Base-by-base conservation (phyloP, 2,113 vertebrate species). In the Mionectes macconnelli region DNA sequence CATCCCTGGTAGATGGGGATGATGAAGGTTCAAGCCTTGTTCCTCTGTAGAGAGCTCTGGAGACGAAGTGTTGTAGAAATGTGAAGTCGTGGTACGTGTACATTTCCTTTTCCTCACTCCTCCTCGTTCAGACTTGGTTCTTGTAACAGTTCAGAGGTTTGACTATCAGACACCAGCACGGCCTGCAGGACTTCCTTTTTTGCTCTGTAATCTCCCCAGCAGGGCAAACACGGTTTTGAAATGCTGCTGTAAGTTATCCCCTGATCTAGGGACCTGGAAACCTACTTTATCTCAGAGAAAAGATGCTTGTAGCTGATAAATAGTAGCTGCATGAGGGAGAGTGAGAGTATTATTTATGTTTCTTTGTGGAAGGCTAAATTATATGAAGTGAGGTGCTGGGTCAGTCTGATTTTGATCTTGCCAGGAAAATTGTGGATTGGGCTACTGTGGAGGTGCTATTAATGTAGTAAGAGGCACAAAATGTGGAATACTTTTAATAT, bases 41-140 rank as follows among this genome's bases (percentile, higher is more conserved):
- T 87, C 72, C 37, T 87, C 59, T 66, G 44, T 7, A 56, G n/a
- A 56, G 63, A 14, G 15, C 59, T 52, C 17, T n/a, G 63, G 63
- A 95, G 44, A 91, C 45, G 40, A 97, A 87, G 56, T 33, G 22
- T 77, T 93, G 42, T 35, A 7, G 31, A 68, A 90, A n/a, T 53
- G 66, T 4, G 1, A 45, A 87, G 68, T 57, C 1, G 10, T 64
- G 56, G 35, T 94, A 49, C 60, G 56, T 42, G 30, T 72, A 69
- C 11, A 27, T 89, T 95, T 78, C 74, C 93, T 96, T 97, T 90
- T 91, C 86, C 70, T 93, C 19, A 2, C 77, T 53, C 68, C 28
- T 75, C 40, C 75, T 84, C 22, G 0, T 84, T 80, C 22, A 35
- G 27, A 24, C 64, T 80, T 72, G 37, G 49, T 35, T 78, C 81